phyloP scores from a whole-genome alignment of 2,888 invertebrate genomes.

The Chymomyza fuscimana region DNA sequence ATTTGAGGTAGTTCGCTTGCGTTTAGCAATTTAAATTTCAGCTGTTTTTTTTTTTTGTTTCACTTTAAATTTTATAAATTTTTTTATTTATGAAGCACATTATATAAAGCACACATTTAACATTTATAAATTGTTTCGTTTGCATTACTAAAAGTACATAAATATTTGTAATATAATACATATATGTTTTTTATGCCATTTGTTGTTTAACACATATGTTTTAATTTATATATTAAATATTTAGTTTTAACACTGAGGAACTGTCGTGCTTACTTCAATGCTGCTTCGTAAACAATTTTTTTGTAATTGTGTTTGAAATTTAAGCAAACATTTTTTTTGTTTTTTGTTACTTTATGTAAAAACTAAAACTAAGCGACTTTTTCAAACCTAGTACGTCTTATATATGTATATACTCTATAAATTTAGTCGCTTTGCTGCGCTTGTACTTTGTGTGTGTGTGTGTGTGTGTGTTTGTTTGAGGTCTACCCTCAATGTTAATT shows the following conservation, averaged over 20 bases:
- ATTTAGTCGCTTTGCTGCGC: constrained; percentile 49
- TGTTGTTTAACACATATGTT: constrained; percentile 13
- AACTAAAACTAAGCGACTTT: constrained; percentile 51
- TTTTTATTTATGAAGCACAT: constrained; percentile 69
- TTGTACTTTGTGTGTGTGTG: constrained; percentile 59
- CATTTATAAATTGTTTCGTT: constrained; percentile 43
- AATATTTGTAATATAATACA: constrained; percentile 17
- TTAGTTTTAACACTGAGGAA: constrained; percentile 67
- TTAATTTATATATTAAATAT: constrained; percentile 37
- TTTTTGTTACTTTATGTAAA: constrained; percentile 33
- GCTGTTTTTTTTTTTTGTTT: constrained; percentile 25
- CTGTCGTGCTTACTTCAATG: constrained; percentile 73
- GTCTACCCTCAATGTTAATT: constrained; percentile 44
- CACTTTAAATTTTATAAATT: not conserved
- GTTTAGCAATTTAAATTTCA: constrained; percentile 56
- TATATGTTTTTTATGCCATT: not conserved
- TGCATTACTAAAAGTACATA: constrained; percentile 7
- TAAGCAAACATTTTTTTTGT: constrained; percentile 39
- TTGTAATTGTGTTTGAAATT: constrained; percentile 30
- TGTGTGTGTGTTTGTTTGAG: constrained; percentile 24
- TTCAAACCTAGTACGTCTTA: constrained; percentile 23
- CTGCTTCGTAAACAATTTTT: constrained; percentile 42
- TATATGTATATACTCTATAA: constrained; percentile 30
- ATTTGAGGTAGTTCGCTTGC: constrained; percentile 68
- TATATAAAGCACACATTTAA: constrained; percentile 78